Evolutionary conservation across 2,113 vertebrate species (phyloP), one percentile per base, ranked within the genome.

Genomic region (Pangasianodon gigas): DNA sequence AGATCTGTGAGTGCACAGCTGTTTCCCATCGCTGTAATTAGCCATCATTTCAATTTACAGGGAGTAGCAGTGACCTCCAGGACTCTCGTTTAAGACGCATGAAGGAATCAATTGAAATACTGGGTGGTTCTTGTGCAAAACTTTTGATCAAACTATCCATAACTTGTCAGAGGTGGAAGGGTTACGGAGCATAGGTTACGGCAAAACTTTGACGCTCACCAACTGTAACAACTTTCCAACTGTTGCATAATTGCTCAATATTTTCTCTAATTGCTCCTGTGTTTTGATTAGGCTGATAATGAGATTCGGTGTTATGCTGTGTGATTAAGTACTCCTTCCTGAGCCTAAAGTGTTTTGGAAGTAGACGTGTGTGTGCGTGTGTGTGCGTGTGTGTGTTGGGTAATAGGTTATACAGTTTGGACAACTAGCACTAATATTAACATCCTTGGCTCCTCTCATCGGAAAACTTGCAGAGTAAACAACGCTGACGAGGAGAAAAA

Each of bases 21-120:
- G 94, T 91, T 94, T 93, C 92, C 93, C 92, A 95, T 96, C 92
- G 86, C 85, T 46, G 87, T 89, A 92, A 91, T 88, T 92, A 89
- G 84, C 87, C 80, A 85, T 71, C 91, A 88, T 92, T 85, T 54
- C 88, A 91, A 84, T 90, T 91, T 86, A 89, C 90, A 93, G 92
- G 83, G 91, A 90, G 92, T 88, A 71, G 21, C 62, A 56, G 41
- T 67, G 90, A 84, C 91, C 91, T 77, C 89, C 79, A 13, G 7
- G 2, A 71, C 32, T 46, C 37, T 21, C 48, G 24, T 32, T 79
- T 52, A 44, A 90, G 51, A 81, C 11, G 13, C 65, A 62, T 13
- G 4, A 83, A 86, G 54, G 85, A 87, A 86, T 82, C 77, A 86
- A 75, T 46, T 82, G 86, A 82, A 86, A 89, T 60, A 65, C 79